These are phyloP conservation scores for Microcebus lehilahytsara DNA, from an alignment of 2,113 vertebrate species.

Conservation along the genomic window DNA sequence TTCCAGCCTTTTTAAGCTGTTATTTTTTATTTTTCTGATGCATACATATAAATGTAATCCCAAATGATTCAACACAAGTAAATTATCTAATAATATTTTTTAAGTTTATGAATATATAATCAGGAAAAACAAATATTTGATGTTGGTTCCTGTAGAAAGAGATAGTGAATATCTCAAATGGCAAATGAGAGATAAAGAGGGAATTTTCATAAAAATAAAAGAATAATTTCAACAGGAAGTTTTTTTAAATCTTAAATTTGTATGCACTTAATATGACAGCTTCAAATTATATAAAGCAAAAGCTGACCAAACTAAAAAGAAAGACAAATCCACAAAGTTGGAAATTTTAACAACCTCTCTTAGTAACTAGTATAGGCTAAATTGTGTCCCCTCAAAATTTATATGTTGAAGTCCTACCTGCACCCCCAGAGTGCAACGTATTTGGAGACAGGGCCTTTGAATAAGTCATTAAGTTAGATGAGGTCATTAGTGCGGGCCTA, in stretches of 20 bases:
- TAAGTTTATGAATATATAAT: neutral
- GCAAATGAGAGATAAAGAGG: neutral
- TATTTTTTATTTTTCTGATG: neutral
- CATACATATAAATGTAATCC: neutral
- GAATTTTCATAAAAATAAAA: neutral
- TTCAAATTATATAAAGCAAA: constrained; percentile 3
- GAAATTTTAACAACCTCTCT: neutral
- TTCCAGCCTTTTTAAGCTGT: neutral
- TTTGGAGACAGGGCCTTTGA: neutral
- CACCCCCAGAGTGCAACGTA: neutral
- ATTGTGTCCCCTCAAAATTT: neutral
- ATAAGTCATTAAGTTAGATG: neutral
- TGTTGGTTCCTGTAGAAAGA: neutral
- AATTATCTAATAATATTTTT: neutral
- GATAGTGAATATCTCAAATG: neutral
- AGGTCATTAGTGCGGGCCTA: neutral
- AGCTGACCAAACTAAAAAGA: neutral
- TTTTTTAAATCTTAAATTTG: neutral
- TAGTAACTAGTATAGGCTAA: neutral
- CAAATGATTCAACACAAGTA: neutral
- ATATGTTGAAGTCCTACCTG: neutral
- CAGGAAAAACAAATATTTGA: neutral
- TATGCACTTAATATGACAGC: neutral
- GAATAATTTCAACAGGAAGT: neutral
- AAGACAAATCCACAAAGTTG: neutral